phyloP scores from a whole-genome alignment of 2,888 invertebrate genomes.

The Cheilosia scutellata region DNA sequence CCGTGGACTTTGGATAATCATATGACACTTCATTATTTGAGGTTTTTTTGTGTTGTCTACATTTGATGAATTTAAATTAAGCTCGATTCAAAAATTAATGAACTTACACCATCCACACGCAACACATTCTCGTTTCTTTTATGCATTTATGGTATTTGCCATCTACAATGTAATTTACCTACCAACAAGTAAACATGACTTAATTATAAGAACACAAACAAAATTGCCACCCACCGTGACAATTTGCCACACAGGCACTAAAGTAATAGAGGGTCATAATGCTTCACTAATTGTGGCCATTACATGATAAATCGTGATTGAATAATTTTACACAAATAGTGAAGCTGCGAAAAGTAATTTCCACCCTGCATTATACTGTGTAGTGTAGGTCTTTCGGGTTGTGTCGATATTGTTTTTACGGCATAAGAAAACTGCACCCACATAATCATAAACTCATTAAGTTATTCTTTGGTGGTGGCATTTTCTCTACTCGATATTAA shows the following conservation, averaged over 20 bases:
- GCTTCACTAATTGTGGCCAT: constrained; percentile 56
- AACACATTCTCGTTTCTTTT: neutral
- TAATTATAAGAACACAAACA: constrained; percentile 15
- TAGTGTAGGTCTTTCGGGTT: neutral
- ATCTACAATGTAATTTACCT: constrained; percentile 21
- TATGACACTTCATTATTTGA: too few species aligned
- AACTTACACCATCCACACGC: neutral
- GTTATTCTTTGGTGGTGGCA: constrained; percentile 22
- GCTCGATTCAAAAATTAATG: neutral
- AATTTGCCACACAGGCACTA: constrained; percentile 42
- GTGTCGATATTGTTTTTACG: neutral
- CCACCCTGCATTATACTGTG: constrained; percentile 1
- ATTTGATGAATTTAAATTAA: neutral
- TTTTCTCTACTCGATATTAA: constrained; percentile 37
- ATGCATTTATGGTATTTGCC: constrained; percentile 3
- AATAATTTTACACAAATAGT: constrained; percentile 54
- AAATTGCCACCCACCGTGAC: constrained; percentile 37
- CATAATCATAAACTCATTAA: constrained; percentile 44
- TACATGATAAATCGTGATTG: constrained; percentile 66
- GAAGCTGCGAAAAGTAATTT: constrained; percentile 46
- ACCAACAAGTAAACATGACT: constrained; percentile 17
- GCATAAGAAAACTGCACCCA: constrained; percentile 28
- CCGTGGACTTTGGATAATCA: too few species aligned
- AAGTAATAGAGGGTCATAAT: constrained; percentile 38
- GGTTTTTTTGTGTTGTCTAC: too few species aligned